Evolutionary conservation across 2,888 invertebrate genomes (phyloP), one percentile per base, ranked within the genome.

Genomic region (Lysandra bellargus): DNA sequence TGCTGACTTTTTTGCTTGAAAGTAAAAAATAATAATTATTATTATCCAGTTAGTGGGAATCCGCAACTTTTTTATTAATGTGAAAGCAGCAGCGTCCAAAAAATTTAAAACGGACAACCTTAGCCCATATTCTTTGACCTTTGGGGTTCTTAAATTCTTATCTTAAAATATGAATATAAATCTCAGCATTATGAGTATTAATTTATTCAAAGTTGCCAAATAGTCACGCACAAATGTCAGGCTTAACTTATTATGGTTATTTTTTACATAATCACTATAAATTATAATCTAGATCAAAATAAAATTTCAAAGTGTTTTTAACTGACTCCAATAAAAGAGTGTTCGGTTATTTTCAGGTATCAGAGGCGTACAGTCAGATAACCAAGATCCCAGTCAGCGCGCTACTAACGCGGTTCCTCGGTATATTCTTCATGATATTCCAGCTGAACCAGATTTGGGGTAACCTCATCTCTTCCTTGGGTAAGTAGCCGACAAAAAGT

Each of bases 401-500:
- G 0, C 90, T 96, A 37, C 94, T 97, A 78, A 96, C 96, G 72
- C 91, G 96, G 4, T 97, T 97, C 87, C 96, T 97, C 81, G 97
- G 97, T 0, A 89, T 96, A 60, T 97, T 97, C 91, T 97, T 97
- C 91, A 96, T 96, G 95, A 95, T 97, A 81, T 96, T 97, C 87
- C 97, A 97, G 86, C 93, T 96, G 84, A 95, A 96, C 82, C 96
- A 96, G 90, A 95, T 97, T 40, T 96, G 96, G 95, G 97, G 97
- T 0, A 97, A 97, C 84, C 91, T 97, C 44, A 95, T 96, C 73
- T 96, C 96, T 17, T 96, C 96, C 1, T 83, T 95, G 77, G 95
- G 95, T 95, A 86, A 87, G 79, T 30, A 2, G 4, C 57, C 53
- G 12, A 37, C 3, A 37, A 37, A 37, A 37, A 37, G 37, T 37